Conservation (phyloP, 1,140 invertebrate species). For the Elymnias hypermnestra region DNA sequence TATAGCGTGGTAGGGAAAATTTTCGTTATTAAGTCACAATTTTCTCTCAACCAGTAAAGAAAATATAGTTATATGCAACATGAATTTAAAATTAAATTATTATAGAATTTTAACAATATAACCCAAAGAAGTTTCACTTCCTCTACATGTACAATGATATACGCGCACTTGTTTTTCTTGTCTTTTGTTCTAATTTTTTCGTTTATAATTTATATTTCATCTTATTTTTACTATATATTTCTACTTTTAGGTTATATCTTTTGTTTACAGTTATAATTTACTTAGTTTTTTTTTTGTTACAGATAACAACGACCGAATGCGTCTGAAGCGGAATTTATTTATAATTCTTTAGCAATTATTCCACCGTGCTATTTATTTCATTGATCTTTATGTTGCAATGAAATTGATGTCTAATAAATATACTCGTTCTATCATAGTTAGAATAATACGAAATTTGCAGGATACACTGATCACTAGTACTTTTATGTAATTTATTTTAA, state of each 20-base stretch:
- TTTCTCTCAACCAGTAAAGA: too few species aligned
- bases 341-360: constrained; percentile 19
- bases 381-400: constrained; percentile 34
- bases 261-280: constrained; percentile 2
- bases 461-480: constrained; percentile 42
- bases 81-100: too few species aligned
- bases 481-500: constrained; percentile 15
- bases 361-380: constrained; percentile 31
- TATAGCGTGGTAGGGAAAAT: too few species aligned
- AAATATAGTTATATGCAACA: too few species aligned
- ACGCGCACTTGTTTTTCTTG: neutral
- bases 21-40: too few species aligned
- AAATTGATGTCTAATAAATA: constrained; percentile 21
- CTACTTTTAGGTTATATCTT: too few species aligned
- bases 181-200: neutral
- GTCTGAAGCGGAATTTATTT: constrained; percentile 29
- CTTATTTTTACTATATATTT: too few species aligned
- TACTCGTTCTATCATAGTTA: constrained; percentile 17
- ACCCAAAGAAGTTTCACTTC: too few species aligned
- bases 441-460: constrained; percentile 40
- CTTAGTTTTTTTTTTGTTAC: constrained; percentile 40
- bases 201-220: neutral
- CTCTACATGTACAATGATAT: too few species aligned
- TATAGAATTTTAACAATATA: too few species aligned
- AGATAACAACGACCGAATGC: constrained; percentile 44